Conservation (phyloP, 1,140 invertebrate species). For the Chlorops oryzae region DNA sequence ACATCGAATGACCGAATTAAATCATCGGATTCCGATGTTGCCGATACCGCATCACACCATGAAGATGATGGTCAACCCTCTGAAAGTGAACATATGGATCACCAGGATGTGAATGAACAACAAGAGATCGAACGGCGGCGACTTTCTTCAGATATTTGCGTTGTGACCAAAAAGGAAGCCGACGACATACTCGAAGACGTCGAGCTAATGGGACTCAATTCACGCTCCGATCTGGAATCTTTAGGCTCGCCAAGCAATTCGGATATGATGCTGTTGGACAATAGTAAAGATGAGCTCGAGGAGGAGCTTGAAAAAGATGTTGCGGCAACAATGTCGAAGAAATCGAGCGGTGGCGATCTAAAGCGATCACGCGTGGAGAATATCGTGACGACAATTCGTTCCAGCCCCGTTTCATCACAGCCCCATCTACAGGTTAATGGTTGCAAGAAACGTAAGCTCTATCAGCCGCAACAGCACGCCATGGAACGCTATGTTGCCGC, state of each 20-base stretch:
- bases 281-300: conserved; percentile 61
- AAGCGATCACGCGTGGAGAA: conserved; percentile 91
- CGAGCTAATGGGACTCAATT: conserved; percentile 38
- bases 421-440: conserved; percentile 71
- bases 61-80: conserved; percentile 24
- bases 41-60: conserved; percentile 6
- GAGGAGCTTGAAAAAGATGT: conserved; percentile 53
- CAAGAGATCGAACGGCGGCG: neutral
- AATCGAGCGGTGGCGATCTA: conserved; percentile 56
- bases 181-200: conserved; percentile 45
- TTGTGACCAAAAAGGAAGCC: conserved; percentile 37
- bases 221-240: conserved; percentile 50
- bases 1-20: conserved; percentile 26
- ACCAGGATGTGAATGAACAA: conserved; percentile 9
- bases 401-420: conserved; percentile 65
- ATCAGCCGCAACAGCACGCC: conserved; percentile 89
- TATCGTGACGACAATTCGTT: conserved; percentile 86
- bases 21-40: conserved; percentile 31
- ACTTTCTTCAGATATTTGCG: neutral
- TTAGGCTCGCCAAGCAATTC: conserved; percentile 60
- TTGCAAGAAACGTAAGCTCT: conserved; percentile 94
- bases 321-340: conserved; percentile 49
- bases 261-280: conserved; percentile 55
- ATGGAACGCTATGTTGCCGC: conserved; percentile 61
- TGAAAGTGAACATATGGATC: conserved; percentile 17